Conservation (phyloP, 2,888 invertebrate species). For the Melanchra persicariae region DNA sequence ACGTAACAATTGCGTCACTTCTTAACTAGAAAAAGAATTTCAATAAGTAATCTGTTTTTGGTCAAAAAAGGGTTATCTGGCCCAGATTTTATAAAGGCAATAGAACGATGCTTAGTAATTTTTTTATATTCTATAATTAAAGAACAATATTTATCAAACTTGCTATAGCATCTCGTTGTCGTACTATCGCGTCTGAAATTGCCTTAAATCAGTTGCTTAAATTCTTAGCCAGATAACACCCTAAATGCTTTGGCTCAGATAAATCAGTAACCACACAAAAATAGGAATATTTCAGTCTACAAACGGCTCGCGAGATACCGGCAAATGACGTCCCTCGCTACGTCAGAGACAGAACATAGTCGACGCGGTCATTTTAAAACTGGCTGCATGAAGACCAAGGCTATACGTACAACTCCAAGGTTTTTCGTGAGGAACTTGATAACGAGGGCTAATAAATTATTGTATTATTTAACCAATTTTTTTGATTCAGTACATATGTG, state of each 20-base stretch:
- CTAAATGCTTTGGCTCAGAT: background rate
- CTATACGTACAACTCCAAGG: slow-evolving; percentile 37
- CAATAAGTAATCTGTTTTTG: background rate
- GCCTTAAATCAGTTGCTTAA: background rate
- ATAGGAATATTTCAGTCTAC: slow-evolving; percentile 6
- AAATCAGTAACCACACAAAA: slow-evolving; percentile 1
- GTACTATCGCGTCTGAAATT: too few relatives aligned
- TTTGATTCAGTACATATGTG: too few relatives aligned
- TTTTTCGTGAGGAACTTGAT: slow-evolving; percentile 23
- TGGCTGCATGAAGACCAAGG: slow-evolving; percentile 33
- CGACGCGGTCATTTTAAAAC: slow-evolving; percentile 13
- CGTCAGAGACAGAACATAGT: slow-evolving; percentile 19
- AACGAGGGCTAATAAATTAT: slow-evolving; percentile 43
- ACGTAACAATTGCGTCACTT: too few relatives aligned
- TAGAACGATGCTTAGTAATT: too few relatives aligned
- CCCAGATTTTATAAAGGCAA: too few relatives aligned
- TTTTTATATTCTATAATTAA: too few relatives aligned
- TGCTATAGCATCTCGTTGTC: too few relatives aligned
- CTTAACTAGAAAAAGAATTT: too few relatives aligned
- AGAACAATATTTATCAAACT: too few relatives aligned
- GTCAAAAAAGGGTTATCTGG: too few relatives aligned
- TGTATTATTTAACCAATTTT: too few relatives aligned
- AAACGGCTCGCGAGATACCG: slow-evolving; percentile 12
- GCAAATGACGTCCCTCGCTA: slow-evolving; percentile 23
- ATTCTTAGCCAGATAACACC: background rate